Evolutionary conservation across 2,888 invertebrate genomes (phyloP), one percentile per base, ranked within the genome.

Genomic region (Nomada ferruginata): DNA sequence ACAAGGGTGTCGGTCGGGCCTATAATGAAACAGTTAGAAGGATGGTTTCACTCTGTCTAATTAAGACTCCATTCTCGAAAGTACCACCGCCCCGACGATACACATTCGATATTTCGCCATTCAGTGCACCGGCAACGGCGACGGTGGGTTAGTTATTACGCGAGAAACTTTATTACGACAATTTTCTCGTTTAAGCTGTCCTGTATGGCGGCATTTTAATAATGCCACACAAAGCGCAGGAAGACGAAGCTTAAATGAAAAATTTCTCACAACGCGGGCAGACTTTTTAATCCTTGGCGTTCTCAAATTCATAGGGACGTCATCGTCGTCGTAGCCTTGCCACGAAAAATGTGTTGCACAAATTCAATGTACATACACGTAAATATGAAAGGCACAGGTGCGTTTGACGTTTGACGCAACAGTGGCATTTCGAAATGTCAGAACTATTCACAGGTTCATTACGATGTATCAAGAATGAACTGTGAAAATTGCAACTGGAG

Each of bases 41-140:
- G 47, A 20, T 26, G 11, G 55, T 57, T 52, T 60, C 61, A 20
- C 63, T 20, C 50, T 42, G 50, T 42, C 69, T 60, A 76, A 82
- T 79, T 68, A 73, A 72, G 76, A 79, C 11, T 23, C 20, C 50
- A 55, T 44, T 61, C 29, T 71, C 44, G 70, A 73, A 61, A 42
- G 36, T 29, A 42, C 60, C 29, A 44, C 60, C 65, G 55, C 63
- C n/a, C 20, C 23, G 7, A 9, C n/a, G 13, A 23, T 42, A 3
- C 72, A 76, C 61, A 74, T 79, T 59, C 69, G 65, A 76, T 76
- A 76, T 73, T 72, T 76, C 69, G 55, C 65, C 65, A 72, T 76
- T 69, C 26, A 57, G 26, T 36, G 70, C 60, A 10, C 23, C 57
- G 23, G 7, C 55, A 69, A 52, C 23, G 23, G 1, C 18, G 18